Conservation (phyloP, 2,797 vertebrate species). For the Tamandua tetradactyla region DNA sequence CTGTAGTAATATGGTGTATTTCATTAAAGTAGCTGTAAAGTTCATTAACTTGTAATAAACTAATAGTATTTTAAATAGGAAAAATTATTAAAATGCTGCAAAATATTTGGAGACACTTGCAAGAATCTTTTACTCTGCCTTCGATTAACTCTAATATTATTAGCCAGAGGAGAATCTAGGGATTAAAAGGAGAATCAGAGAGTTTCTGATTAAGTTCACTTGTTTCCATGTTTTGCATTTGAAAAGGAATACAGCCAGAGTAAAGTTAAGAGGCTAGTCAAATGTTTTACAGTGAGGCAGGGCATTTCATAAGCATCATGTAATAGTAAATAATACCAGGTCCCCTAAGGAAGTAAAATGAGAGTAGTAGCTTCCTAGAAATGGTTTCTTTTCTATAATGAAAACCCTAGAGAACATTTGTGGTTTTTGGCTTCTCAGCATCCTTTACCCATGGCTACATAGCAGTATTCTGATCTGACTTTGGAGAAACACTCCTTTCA, state of each 20-base stretch:
- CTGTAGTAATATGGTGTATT: background rate
- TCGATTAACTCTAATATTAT: background rate
- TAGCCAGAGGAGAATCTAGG: background rate
- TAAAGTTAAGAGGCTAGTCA: conserved; percentile 3
- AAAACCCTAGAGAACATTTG: background rate
- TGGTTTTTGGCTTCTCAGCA: background rate
- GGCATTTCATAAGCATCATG: background rate
- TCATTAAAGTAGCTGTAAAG: background rate
- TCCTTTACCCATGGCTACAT: background rate
- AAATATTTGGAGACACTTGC: background rate
- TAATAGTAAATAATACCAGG: background rate
- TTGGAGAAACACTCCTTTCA: background rate
- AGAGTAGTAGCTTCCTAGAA: background rate
- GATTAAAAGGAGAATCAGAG: background rate
- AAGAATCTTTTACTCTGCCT: background rate
- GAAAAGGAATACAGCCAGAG: background rate
- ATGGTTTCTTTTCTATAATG: background rate
- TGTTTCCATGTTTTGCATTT: background rate
- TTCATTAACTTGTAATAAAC: conserved; percentile 1
- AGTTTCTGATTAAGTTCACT: background rate
- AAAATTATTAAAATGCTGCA: conserved; percentile 5
- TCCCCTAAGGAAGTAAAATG: background rate
- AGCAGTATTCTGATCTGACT: background rate
- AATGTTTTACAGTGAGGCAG: background rate
- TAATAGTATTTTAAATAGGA: conserved; percentile 1